A percentile compares a stretch with the other conserved stretches of the same genome.
phyloP scores from a whole-genome alignment of 1,140 invertebrate genomes.

The Drosophila sp. region DNA sequence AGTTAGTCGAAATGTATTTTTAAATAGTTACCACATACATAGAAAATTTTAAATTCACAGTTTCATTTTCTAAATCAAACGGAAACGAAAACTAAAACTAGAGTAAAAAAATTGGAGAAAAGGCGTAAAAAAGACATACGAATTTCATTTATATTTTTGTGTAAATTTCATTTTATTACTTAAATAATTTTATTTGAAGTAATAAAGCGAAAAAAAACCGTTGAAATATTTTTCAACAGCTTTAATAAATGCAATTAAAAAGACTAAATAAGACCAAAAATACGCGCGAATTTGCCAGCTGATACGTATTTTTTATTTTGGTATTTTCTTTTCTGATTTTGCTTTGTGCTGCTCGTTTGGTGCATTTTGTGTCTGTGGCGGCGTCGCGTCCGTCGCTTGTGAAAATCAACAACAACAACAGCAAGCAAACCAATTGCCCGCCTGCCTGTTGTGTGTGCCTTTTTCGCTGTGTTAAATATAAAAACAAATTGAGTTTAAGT shows the following conservation, averaged over 20 bases:
- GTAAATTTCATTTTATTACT: background rate
- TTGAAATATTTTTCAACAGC: background rate
- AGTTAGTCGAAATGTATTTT: constrained; percentile 1
- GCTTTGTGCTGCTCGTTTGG: constrained; percentile 28
- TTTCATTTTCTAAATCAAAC: constrained; percentile 1
- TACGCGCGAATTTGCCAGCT: constrained; percentile 31
- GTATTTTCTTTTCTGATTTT: constrained; percentile 32
- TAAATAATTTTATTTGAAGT: background rate
- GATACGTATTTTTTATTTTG: constrained; percentile 31
- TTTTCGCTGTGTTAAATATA: constrained; percentile 47
- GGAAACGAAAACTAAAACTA: background rate
- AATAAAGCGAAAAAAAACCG: background rate
- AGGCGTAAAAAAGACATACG: background rate
- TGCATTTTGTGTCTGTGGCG: constrained; percentile 19
- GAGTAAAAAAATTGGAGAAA: background rate
- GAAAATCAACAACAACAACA: constrained; percentile 36
- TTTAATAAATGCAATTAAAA: constrained; percentile 8
- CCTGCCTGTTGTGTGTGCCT: constrained; percentile 44
- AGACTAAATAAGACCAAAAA: background rate
- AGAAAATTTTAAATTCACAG: background rate
- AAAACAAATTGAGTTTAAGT: constrained; percentile 48
- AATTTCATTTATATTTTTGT: background rate
- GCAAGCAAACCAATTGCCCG: constrained; percentile 25
- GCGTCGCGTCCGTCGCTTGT: constrained; percentile 16
- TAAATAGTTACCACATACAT: background rate